Base-by-base conservation (phyloP, 1,140 invertebrate species). In the Brachionus koreanus region DNA sequence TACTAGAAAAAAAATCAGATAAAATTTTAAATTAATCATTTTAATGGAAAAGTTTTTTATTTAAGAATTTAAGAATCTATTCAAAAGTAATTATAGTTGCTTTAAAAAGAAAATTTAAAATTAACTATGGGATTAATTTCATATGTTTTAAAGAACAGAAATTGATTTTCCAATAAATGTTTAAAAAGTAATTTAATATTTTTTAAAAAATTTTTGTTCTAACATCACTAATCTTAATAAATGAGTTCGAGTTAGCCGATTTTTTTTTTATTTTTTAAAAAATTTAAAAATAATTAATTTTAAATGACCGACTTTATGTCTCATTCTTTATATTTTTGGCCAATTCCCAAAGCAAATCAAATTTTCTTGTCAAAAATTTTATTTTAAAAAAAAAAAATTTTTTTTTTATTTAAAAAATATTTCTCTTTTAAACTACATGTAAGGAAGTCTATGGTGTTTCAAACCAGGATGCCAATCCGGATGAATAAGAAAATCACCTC, bases 401-500 rank as follows among this genome's bases (percentile, higher is more conserved):
- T 52, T 52, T 63, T 9, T 16, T 74, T 74, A 46, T 10, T 19
- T 16, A 7, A 35, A 52, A 19, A 2, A 57, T 33, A 13, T 35
- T 6, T 61, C 61, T 23, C 5, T 13, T 35, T 57, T 52, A 3
- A n/a, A 13, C 23, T 79, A 79, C 49, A 61, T 79, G 7, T 79
- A 79, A 10, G 84, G 84, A 5, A 86, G 81, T 35, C 79, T 83
- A 72, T 86, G 86, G 81, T 86, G 86, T 39, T 84, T 83, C 29
- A 86, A 83, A 42, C 83, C 82, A 6, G 85, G 82, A 16, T 85
- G 85, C 85, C 85, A 86, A 46, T 85, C 85, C 29, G 86, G 86
- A 82, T 86, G 86, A 43, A 86, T 85, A 5, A 84, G 39, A 52
- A 85, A 86, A 46, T 86, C 86, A n/a, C 86, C 85, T 16, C 85